Evolutionary conservation across 2,888 invertebrate genomes (phyloP), one percentile per base, ranked within the genome.

Genomic region (Sarcophaga rosellei): DNA sequence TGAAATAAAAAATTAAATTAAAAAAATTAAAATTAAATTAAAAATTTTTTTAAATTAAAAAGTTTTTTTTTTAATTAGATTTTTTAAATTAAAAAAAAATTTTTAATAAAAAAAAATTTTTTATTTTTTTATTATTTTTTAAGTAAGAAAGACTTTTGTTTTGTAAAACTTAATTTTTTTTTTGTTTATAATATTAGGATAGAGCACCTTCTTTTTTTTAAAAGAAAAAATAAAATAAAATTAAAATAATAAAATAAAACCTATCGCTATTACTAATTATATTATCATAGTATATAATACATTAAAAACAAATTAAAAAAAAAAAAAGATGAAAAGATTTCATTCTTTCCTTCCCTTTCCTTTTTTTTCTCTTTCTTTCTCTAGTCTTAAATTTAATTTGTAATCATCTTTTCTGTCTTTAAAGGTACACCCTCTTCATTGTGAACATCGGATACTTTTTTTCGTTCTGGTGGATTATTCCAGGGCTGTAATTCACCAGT

Each of bases 401-500:
- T 84, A 70, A 88, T 87, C 84, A 88, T 87, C 84, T 92, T 92
- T 59, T 90, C 90, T 78, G 84, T 91, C 80, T 94, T 94, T 15
- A 94, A 90, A 4, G 94, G 94, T 74, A 93, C 88, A 11, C 91
- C 92, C 88, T 94, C 93, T 87, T 94, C 93, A n/a, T 90, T 84
- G 65, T 88, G 87, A 20, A 77, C 73, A 81, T 89, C 86, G 4
- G 89, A 88, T 20, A 89, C 87, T 86, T 87, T 90, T 44, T 89
- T 91, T 57, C 89, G 90, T 78, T 93, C 93, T 65, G 92, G 92
- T 20, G 93, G 93, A 87, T 91, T 93, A 75, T 95, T 95, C 94
- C 95, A 95, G 47, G 93, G 90, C 89, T 95, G 96, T 44, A 95
- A 90, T 82, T 95, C 94, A 0, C 96, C 96, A 0, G 94, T 94